Evolutionary conservation across 2,113 vertebrate genomes (phyloP).

Genomic region (Varanus komodoensis): DNA sequence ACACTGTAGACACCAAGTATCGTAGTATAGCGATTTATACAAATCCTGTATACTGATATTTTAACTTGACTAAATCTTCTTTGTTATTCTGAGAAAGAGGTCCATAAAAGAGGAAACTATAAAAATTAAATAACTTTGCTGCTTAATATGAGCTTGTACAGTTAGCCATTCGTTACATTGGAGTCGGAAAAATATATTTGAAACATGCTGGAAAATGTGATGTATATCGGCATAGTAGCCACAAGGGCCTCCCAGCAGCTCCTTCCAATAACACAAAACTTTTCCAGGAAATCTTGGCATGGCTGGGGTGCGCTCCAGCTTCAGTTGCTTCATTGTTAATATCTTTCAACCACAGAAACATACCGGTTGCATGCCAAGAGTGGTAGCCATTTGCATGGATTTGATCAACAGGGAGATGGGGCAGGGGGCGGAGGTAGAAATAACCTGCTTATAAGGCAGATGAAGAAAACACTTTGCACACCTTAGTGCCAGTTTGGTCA

Average conservation of each 20-base stretch:
- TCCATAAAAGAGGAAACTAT: constrained; percentile 18
- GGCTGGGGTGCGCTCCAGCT: background rate
- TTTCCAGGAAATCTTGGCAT: constrained; percentile 34
- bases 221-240: constrained; percentile 36
- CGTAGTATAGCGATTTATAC: background rate
- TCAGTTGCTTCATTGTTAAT: constrained; percentile 24
- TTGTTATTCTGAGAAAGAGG: constrained; percentile 30
- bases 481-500: background rate
- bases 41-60: background rate
- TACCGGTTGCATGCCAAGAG: background rate
- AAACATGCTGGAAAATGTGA: constrained; percentile 24
- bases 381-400: background rate
- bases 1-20: background rate
- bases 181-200: constrained; percentile 6
- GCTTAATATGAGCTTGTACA: rapidly evolving
- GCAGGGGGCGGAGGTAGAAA: constrained; percentile 33
- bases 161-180: constrained; percentile 42
- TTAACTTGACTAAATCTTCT: background rate
- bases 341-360: constrained; percentile 48
- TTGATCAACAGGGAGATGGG: constrained; percentile 1
- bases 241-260: constrained; percentile 38
- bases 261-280: constrained; percentile 41
- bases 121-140: constrained; percentile 41
- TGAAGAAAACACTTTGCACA: constrained; percentile 13
- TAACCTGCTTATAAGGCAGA: constrained; percentile 20